These are phyloP conservation scores for Cyprinodon diabolis DNA, from an alignment of 2,797 vertebrate species.

Conservation along the genomic window DNA sequence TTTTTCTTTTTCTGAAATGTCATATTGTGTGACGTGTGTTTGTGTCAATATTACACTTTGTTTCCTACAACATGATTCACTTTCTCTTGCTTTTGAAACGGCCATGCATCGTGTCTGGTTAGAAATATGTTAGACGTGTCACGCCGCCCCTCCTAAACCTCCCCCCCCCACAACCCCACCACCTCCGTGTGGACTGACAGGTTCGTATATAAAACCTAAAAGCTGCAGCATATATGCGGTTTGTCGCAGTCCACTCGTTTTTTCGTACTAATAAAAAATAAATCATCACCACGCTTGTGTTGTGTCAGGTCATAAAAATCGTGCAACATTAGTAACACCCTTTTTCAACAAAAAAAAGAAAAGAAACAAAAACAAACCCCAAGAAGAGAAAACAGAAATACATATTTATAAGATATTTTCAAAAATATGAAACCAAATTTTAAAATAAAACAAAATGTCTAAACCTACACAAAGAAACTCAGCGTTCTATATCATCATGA, in stretches of 20 bases:
- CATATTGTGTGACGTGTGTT: constrained; percentile 85
- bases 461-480: constrained; percentile 77
- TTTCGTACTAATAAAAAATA: constrained; percentile 57
- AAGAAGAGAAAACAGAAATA: constrained; percentile 71
- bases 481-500: constrained; percentile 76
- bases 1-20: constrained; percentile 77
- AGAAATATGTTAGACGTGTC: constrained; percentile 82
- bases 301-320: constrained; percentile 79
- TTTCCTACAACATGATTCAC: constrained; percentile 79
- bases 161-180: background rate
- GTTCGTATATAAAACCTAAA: constrained; percentile 78
- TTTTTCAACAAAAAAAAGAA: constrained; percentile 74
- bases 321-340: constrained; percentile 92
- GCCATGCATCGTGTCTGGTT: constrained; percentile 87
- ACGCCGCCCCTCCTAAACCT: constrained; percentile 5
- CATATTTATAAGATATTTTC: constrained; percentile 83
- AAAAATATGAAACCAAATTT: constrained; percentile 77
- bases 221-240: constrained; percentile 88
- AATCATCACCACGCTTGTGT: constrained; percentile 71
- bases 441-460: constrained; percentile 78
- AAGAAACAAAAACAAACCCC: constrained; percentile 70
- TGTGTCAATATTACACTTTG: constrained; percentile 81
- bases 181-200: constrained; percentile 58
- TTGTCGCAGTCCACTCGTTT: constrained; percentile 56
- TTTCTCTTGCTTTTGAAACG: constrained; percentile 79